A percentile compares a stretch with the other conserved stretches of the same genome.
Conservation (phyloP, 2,888 invertebrate genomes). For the Xylocampa areola region DNA sequence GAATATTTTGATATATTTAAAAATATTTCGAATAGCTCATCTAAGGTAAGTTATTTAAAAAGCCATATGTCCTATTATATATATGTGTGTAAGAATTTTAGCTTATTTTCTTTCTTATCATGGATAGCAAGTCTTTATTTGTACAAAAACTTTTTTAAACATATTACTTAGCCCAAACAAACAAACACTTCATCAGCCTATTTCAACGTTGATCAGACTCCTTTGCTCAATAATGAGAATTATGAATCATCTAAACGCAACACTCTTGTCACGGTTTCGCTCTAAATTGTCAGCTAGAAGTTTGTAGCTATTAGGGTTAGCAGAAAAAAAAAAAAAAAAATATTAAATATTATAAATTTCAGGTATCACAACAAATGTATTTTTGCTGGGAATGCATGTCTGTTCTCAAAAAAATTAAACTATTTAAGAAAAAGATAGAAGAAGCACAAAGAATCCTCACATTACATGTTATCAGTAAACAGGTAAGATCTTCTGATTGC, state of each 20-base stretch:
- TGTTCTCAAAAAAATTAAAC: conserved; percentile 44
- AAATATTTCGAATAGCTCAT: conserved; percentile 20
- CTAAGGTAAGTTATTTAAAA: conserved; percentile 1
- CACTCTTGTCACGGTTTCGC: too few species aligned
- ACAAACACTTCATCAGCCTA: too few species aligned
- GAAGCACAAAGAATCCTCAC: conserved; percentile 39
- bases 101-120: background rate
- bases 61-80: background rate
- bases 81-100: too few species aligned
- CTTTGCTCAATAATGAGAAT: too few species aligned
- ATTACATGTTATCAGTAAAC: conserved; percentile 8
- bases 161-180: too few species aligned
- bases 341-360: background rate
- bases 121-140: too few species aligned
- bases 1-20: conserved; percentile 21
- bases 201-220: too few species aligned
- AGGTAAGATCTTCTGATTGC: conserved; percentile 31
- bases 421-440: conserved; percentile 33
- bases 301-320: background rate
- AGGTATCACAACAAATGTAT: conserved; percentile 14
- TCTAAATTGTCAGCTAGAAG: background rate
- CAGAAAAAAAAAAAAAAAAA: background rate
- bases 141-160: too few species aligned
- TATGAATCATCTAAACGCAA: too few species aligned
- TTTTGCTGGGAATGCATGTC: conserved; percentile 54